Percentiles rank a stretch among this genome's conserved stretches.
phyloP scores from a whole-genome alignment of 2,888 invertebrate species.

The Hirudinaria manillensis region DNA sequence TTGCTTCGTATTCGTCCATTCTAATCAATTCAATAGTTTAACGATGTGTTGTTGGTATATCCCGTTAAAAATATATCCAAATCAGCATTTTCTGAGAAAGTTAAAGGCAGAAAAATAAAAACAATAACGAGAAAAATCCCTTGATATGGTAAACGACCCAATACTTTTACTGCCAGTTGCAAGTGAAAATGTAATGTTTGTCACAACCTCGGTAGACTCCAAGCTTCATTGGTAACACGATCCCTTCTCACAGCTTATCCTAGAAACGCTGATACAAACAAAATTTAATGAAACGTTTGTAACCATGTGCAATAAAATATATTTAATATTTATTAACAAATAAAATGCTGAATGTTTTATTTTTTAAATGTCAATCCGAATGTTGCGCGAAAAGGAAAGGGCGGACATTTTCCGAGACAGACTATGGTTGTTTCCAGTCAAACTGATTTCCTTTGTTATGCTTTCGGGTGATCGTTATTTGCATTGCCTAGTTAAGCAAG shows the following conservation, averaged over 20 bases:
- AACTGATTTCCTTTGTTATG: too few relatives aligned
- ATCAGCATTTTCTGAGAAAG: neutral
- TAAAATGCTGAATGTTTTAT: too few relatives aligned
- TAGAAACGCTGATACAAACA: conserved; percentile 18
- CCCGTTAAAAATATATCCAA: neutral
- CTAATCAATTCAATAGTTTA: neutral
- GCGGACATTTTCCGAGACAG: too few relatives aligned
- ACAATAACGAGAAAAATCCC: too few relatives aligned
- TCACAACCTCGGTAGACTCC: neutral
- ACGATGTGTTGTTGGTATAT: neutral
- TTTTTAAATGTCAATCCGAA: too few relatives aligned
- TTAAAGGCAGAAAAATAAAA: neutral
- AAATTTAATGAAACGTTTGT: neutral
- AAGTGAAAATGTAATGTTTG: neutral
- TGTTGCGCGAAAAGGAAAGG: too few relatives aligned
- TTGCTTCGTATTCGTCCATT: conserved; percentile 31
- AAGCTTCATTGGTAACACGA: conserved; percentile 18
- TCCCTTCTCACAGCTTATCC: neutral
- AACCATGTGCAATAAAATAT: neutral
- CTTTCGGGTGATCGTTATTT: too few relatives aligned
- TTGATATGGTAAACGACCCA: too few relatives aligned
- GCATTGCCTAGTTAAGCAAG: too few relatives aligned
- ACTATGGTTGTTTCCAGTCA: too few relatives aligned
- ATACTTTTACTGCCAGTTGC: neutral
- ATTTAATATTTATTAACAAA: too few relatives aligned